Evolutionary conservation across 2,888 invertebrate species (phyloP).

Genomic region (Lasioglossum figueresi): DNA sequence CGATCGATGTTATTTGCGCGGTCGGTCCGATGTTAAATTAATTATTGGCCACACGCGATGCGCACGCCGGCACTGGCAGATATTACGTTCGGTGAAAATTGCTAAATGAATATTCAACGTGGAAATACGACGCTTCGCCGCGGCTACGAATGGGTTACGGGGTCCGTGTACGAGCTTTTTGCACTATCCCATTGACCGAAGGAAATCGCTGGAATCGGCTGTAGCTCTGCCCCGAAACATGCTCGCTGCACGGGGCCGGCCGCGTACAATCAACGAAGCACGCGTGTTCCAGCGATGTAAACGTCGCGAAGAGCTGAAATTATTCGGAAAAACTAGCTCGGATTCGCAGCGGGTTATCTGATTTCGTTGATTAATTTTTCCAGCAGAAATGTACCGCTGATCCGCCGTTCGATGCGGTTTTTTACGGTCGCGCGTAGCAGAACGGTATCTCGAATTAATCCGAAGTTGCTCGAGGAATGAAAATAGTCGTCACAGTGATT

Average conservation of each 20-base stretch:
- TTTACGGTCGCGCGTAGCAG: not conserved
- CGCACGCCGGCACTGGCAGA: not conserved
- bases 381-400: not conserved
- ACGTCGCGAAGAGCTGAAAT: not conserved
- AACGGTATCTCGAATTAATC: not conserved
- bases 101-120: slow-evolving; percentile 42
- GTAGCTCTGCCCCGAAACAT: not conserved
- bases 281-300: not conserved
- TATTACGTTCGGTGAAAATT: slow-evolving; percentile 33
- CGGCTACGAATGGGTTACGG: slow-evolving; percentile 22
- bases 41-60: slow-evolving; percentile 48
- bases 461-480: not conserved
- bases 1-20: slow-evolving; percentile 62
- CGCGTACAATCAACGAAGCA: not conserved
- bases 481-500: not conserved
- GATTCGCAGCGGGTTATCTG: not conserved
- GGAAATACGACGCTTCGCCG: slow-evolving; percentile 7
- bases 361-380: not conserved
- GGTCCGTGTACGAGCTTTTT: not conserved
- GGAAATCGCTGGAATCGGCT: not conserved
- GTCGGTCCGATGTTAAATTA: slow-evolving; percentile 59
- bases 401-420: not conserved
- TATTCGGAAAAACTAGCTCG: not conserved
- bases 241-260: not conserved
- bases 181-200: not conserved